Evolutionary conservation across 2,113 vertebrate species (phyloP), one percentile per base, ranked within the genome.

Genomic region (Fulmarus glacialis): DNA sequence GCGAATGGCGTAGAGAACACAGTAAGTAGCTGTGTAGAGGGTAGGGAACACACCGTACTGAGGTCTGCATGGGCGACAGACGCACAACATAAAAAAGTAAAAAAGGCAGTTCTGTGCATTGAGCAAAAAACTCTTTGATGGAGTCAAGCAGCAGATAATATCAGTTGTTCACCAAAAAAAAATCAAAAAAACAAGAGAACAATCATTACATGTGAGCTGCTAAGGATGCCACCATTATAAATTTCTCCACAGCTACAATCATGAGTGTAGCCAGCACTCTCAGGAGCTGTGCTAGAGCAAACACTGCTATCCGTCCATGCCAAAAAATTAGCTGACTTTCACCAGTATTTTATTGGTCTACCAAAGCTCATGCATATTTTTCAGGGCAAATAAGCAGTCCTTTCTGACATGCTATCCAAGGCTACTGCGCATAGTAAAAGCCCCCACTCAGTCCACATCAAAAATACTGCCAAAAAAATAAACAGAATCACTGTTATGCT

Each of bases 41-140:
- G 16, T 9, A 38, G 12, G 27, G 50, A 53, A 50, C 23, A 9
- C 1, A 2, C 20, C 1, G 0, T 20, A 5, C 14, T 20, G 20
- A 48, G 30, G 40, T 32, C n/a, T 67, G 38, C 45, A 27, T 3
- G 36, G 23, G 34, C 4, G 5, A 73, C 36, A 55, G 63, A 24
- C 9, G 2, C 27, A 16, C 29, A 30, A 4, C 42, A 55, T 34
- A 20, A 75, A 77, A 48, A 50, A 29, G 15, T 8, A 15, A 45
- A 80, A 66, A 34, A 3, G 30, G 24, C 45, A 30, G 10, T 11
- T 29, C 62, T 34, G 23, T 52, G 10, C 30, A 34, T 8, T 11
- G 11, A 78, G 23, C 6, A n/a, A 34, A 68, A 45, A 63, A 6
- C 11, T 14, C 58, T 47, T 15, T 27, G 36, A 21, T 32, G 34